A percentile compares a stretch with the other conserved stretches of the same genome.
phyloP scores from a whole-genome alignment of 1,140 invertebrate genomes.

The Mamestra configurata region DNA sequence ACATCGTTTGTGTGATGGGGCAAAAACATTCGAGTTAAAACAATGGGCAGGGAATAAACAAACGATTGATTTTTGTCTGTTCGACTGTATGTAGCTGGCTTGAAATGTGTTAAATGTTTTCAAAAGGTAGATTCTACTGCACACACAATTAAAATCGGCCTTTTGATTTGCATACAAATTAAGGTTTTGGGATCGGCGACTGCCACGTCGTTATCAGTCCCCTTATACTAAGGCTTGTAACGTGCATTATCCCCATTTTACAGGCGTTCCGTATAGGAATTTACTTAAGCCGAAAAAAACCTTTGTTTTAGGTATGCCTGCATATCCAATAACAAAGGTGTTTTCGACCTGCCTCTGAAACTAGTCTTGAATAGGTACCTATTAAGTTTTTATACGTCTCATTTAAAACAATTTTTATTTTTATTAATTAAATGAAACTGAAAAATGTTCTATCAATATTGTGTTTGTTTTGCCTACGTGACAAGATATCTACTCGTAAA shows the following conservation, averaged over 20 bases:
- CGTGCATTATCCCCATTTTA: not conserved
- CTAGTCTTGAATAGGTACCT: too few species aligned
- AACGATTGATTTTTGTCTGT: slow-evolving; percentile 4
- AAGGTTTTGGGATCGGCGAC: slow-evolving; percentile 1
- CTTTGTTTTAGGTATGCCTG: too few species aligned
- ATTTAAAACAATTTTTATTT: not conserved
- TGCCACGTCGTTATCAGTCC: not conserved
- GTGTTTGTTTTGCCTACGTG: not conserved
- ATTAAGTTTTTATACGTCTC: too few species aligned
- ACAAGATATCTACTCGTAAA: not conserved
- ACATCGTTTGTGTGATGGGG: slow-evolving; percentile 1
- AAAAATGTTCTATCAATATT: not conserved
- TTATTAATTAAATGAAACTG: not conserved
- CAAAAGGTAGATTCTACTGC: not conserved
- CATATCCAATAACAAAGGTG: too few species aligned
- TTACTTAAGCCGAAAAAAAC: not conserved
- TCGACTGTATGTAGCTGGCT: not conserved
- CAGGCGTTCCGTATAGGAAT: not conserved
- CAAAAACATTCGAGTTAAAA: slow-evolving; percentile 7
- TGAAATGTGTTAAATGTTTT: not conserved
- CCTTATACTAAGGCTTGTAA: not conserved
- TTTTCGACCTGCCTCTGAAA: too few species aligned
- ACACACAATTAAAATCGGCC: not conserved
- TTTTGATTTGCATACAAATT: slow-evolving; percentile 32
- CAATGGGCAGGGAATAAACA: not conserved